These are phyloP conservation scores for Entosphenus tridentatus DNA, from an alignment of 2,113 vertebrate species.

Conservation along the genomic window DNA sequence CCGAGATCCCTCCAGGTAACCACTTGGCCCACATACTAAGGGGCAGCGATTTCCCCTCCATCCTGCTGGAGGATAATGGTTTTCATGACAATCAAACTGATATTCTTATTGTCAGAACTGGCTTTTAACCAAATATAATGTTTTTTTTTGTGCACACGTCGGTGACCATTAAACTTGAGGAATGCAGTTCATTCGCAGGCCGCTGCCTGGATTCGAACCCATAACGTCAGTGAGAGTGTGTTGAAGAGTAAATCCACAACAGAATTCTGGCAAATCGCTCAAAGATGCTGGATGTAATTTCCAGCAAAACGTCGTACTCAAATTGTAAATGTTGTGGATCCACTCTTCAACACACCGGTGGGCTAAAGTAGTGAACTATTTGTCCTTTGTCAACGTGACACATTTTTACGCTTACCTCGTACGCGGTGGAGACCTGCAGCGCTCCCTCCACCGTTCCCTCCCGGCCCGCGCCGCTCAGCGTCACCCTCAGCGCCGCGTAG, in stretches of 20 bases:
- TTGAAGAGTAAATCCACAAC: background rate
- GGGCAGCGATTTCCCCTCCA: no score
- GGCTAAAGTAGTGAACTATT: background rate
- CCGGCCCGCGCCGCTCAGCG: conserved; percentile 51
- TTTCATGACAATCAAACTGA: no score
- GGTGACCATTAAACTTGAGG: no score
- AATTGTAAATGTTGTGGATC: background rate
- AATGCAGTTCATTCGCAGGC: no score
- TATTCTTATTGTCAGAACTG: no score
- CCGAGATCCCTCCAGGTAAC: no score
- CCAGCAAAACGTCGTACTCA: conserved; percentile 12
- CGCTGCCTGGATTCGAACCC: no score
- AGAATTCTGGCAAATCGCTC: background rate
- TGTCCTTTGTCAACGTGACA: background rate
- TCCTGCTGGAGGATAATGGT: no score
- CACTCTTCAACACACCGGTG: background rate
- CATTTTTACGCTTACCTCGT: conserved; percentile 36
- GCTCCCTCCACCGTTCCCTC: conserved; percentile 78
- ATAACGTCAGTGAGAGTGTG: no score
- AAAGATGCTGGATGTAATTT: background rate
- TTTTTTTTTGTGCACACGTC: no score
- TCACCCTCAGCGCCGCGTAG: conserved; percentile 72
- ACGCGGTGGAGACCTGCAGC: conserved; percentile 81
- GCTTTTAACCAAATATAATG: no score
- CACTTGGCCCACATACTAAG: no score